A percentile compares a stretch with the other conserved stretches of the same genome.
Conservation (phyloP, 2,797 vertebrate genomes). For the Podargus strigoides region DNA sequence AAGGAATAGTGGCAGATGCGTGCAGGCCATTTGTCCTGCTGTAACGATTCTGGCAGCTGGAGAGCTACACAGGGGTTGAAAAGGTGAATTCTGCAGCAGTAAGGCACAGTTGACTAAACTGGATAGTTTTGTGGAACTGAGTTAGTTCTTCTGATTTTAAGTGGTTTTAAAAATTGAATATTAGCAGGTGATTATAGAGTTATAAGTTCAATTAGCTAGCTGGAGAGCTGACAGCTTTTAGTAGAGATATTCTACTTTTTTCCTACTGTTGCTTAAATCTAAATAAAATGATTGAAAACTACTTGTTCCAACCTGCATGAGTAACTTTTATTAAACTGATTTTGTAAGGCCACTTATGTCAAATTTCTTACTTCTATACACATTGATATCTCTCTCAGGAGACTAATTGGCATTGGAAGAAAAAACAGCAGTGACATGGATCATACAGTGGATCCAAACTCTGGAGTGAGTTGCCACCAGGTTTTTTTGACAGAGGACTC, state of each 20-base stretch:
- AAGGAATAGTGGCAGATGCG: fast-evolving
- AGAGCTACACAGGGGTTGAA: background rate
- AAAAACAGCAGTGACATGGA: background rate
- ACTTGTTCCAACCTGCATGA: background rate
- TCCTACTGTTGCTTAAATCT: background rate
- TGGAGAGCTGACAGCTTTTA: background rate
- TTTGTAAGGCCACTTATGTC: background rate
- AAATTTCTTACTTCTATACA: background rate
- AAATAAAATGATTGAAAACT: background rate
- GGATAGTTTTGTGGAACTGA: background rate
- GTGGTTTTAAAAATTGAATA: background rate
- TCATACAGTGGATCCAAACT: background rate
- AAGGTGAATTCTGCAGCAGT: background rate
- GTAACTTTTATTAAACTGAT: background rate
- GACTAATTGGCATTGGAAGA: background rate
- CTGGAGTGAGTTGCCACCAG: background rate
- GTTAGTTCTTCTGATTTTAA: background rate
- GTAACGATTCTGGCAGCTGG: background rate
- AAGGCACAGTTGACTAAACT: background rate
- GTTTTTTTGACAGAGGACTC: background rate
- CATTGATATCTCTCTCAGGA: background rate
- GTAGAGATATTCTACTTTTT: background rate
- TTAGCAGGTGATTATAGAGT: background rate
- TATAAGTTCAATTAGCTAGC: background rate
- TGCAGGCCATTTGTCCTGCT: background rate